Evolutionary conservation across 2,113 vertebrate genomes (phyloP).

Genomic region (Empidonax alnorum): DNA sequence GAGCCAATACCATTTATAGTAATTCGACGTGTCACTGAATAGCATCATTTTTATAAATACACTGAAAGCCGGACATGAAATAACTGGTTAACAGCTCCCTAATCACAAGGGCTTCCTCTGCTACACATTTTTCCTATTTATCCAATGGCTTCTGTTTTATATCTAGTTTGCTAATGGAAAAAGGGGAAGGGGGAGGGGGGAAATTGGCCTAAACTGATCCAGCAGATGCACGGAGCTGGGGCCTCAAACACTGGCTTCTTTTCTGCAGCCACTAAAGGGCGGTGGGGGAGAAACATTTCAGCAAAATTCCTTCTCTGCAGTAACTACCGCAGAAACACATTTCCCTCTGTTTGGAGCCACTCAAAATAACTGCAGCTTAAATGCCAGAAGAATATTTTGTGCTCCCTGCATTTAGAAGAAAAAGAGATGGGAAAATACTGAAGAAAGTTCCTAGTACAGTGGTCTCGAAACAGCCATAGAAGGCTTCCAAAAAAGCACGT

Average conservation of each 20-base stretch:
- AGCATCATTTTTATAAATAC: constrained; percentile 73
- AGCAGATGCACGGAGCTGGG: constrained; percentile 63
- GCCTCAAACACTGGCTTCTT: constrained; percentile 66
- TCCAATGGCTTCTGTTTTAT: constrained; percentile 72
- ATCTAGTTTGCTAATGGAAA: constrained; percentile 73
- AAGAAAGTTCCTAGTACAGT: constrained; percentile 28
- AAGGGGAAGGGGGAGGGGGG: neutral
- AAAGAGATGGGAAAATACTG: constrained; percentile 40
- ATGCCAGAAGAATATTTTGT: constrained; percentile 62
- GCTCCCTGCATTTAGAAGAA: constrained; percentile 15
- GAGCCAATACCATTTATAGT: constrained; percentile 66
- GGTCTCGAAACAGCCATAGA: constrained; percentile 24
- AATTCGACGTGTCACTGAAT: constrained; percentile 58
- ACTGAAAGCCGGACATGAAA: constrained; percentile 68
- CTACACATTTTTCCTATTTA: constrained; percentile 75
- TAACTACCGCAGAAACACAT: constrained; percentile 63
- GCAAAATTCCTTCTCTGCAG: constrained; percentile 59
- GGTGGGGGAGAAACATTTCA: constrained; percentile 56
- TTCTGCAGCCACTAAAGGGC: constrained; percentile 61
- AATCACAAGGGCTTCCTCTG: constrained; percentile 70
- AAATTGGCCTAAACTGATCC: constrained; percentile 65
- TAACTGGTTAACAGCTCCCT: constrained; percentile 74
- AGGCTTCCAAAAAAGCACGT: neutral
- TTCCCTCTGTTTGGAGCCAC: constrained; percentile 53
- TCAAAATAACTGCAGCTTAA: constrained; percentile 57